Conservation (phyloP, 2,113 vertebrate genomes). For the Athene cunicularia region DNA sequence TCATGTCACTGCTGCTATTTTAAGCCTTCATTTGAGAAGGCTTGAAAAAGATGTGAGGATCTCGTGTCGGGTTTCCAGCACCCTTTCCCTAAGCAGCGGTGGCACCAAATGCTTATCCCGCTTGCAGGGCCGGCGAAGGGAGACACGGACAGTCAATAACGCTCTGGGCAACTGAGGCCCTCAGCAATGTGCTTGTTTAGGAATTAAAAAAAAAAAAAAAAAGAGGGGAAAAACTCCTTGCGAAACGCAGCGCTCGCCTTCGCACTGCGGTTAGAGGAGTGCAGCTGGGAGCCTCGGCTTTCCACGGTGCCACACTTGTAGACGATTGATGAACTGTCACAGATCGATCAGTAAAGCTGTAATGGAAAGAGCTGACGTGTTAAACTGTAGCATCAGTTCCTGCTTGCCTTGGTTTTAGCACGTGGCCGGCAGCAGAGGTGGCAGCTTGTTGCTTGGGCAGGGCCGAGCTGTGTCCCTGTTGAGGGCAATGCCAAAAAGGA, state of each 20-base stretch:
- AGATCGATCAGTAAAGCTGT: background rate
- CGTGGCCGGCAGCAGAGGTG: rapidly evolving
- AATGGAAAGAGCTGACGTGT: background rate
- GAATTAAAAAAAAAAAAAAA: too few species aligned
- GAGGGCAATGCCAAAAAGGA: rapidly evolving
- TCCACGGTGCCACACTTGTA: rapidly evolving
- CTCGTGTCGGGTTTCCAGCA: background rate
- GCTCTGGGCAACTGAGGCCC: rapidly evolving
- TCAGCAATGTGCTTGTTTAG: rapidly evolving
- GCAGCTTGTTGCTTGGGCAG: background rate
- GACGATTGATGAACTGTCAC: rapidly evolving
- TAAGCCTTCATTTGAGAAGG: background rate
- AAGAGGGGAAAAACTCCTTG: rapidly evolving
- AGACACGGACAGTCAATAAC: rapidly evolving
- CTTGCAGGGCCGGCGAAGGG: background rate
- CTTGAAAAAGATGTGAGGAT: background rate
- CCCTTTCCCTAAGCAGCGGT: background rate
- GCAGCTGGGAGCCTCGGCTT: rapidly evolving
- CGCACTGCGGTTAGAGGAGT: rapidly evolving
- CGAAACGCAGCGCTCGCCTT: background rate
- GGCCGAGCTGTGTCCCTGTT: background rate
- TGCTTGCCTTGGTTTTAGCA: background rate
- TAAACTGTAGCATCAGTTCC: background rate
- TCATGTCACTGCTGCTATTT: background rate
- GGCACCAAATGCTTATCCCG: background rate